Percentiles rank a stretch among this genome's conserved stretches.
phyloP scores from a whole-genome alignment of 2,113 vertebrate genomes.

The Catharus bicknelli region DNA sequence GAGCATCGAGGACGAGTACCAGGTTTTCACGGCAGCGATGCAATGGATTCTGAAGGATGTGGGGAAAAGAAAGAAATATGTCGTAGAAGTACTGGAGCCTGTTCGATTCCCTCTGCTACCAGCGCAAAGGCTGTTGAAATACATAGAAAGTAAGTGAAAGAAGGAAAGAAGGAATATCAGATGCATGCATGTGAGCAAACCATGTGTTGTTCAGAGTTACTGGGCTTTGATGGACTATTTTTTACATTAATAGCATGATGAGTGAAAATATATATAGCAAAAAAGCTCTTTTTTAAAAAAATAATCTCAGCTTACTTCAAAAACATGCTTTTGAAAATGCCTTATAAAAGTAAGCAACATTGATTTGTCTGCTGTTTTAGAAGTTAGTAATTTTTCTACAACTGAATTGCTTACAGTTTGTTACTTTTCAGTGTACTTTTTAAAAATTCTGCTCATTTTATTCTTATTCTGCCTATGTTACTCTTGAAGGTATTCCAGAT shows the following conservation, averaged over 20 bases:
- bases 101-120: constrained; percentile 92
- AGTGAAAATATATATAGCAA: background rate
- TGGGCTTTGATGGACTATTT: background rate
- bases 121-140: constrained; percentile 90
- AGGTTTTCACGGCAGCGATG: constrained; percentile 93
- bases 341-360: background rate
- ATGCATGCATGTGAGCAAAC: background rate
- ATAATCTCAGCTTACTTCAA: background rate
- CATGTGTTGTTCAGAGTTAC: background rate
- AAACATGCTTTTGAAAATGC: background rate
- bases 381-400: background rate
- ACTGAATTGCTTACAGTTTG: background rate
- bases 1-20: constrained; percentile 95
- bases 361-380: background rate
- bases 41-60: constrained; percentile 92
- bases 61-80: constrained; percentile 86
- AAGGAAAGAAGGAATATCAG: background rate
- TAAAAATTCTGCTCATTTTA: background rate
- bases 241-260: background rate
- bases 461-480: background rate
- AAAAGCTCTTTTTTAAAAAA: background rate
- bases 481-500: constrained; percentile 84
- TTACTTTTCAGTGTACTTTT: background rate
- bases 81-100: constrained; percentile 92
- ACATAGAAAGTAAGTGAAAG: constrained; percentile 88